Evolutionary conservation across 2,113 vertebrate species (phyloP), one percentile per base, ranked within the genome.

Genomic region (Nerophis ophidion): DNA sequence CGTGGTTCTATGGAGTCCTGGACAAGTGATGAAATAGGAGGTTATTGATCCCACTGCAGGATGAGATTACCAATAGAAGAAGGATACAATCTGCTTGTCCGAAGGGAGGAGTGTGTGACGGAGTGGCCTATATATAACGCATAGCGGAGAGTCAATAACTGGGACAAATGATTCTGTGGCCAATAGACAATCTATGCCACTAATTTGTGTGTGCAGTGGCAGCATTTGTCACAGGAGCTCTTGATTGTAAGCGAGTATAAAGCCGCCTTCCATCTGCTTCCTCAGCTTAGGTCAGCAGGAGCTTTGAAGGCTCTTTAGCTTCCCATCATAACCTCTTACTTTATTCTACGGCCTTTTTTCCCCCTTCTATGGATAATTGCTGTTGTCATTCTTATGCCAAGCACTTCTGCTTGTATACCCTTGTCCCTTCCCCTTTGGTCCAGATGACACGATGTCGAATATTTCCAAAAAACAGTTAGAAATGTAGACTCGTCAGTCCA

Each of bases 111-210:
- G 72, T 61, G 17, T 56, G 65, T 79, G 75, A 80, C 66, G 77
- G 67, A 80, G 64, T 74, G 70, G 38, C 72, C 76, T 82, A 66
- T 72, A 82, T 76, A 82, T 77, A 71, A 76, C 74, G 70, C 48
- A 42, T 17, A 72, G 75, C 72, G 70, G 63, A 42, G 59, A 79
- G 77, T 81, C 81, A 72, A 76, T 76, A 74, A 54, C 48, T 1
- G n/a, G 69, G 51, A 82, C 65, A 74, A 81, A 81, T 74, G 58
- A 76, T 62, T 57, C 53, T 51, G 65, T 65, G 60, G 70, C 52
- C 70, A 66, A 51, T 65, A 64, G 72, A 68, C 64, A 69, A 75
- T 78, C 63, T 15, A 60, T 60, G 57, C 38, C 2, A 54, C 60
- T 70, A 57, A 63, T 62, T 73, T 61, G 49, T 73, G 60, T 61